These are phyloP conservation scores for Puffinus mauretanicus DNA, from an alignment of 2,113 vertebrate genomes.

Conservation along the genomic window DNA sequence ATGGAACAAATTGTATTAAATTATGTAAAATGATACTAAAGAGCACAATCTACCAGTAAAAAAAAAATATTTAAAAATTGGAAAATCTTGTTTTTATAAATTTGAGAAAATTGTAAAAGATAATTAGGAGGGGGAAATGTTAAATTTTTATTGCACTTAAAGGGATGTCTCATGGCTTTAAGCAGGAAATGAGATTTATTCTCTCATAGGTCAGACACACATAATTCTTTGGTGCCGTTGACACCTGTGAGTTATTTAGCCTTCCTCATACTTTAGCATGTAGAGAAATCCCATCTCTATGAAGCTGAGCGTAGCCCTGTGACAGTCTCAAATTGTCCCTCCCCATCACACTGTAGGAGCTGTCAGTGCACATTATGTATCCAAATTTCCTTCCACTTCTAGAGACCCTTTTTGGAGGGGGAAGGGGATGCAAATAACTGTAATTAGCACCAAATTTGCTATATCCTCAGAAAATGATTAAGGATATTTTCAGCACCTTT, in stretches of 20 bases:
- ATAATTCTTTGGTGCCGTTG: constrained; percentile 67
- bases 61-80: constrained; percentile 59
- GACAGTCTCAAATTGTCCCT: constrained; percentile 30
- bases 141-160: constrained; percentile 57
- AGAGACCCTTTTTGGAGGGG: constrained; percentile 9
- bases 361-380: constrained; percentile 50
- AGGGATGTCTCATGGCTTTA: constrained; percentile 15
- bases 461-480: constrained; percentile 49
- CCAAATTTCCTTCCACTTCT: constrained; percentile 63
- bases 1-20: constrained; percentile 90
- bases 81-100: constrained; percentile 75
- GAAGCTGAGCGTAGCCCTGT: constrained; percentile 37
- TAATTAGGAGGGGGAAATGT: constrained; percentile 24
- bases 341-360: constrained; percentile 43
- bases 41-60: constrained; percentile 77
- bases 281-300: constrained; percentile 51
- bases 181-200: constrained; percentile 62
- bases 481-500: constrained; percentile 49
- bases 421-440: constrained; percentile 60
- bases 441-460: constrained; percentile 60
- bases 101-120: constrained; percentile 60
- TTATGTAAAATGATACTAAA: constrained; percentile 87
- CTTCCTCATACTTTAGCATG: constrained; percentile 47
- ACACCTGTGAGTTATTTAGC: constrained; percentile 76
- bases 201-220: constrained; percentile 63